A percentile compares a stretch with the other conserved stretches of the same genome.
phyloP scores from a whole-genome alignment of 2,888 invertebrate species.

The Torymus auratus region DNA sequence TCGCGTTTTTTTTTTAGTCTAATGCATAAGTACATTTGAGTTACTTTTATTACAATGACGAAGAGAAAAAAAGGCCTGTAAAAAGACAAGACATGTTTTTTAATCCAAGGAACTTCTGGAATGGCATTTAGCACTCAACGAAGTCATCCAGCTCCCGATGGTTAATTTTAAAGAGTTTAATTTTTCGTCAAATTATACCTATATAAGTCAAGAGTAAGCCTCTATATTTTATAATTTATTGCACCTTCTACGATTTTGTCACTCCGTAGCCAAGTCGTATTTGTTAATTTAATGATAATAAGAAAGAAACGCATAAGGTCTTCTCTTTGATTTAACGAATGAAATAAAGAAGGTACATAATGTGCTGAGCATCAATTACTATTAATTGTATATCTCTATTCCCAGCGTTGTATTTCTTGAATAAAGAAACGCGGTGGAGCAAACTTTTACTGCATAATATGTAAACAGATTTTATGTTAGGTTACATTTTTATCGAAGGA shows the following conservation, averaged over 20 bases:
- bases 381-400: constrained; percentile 46
- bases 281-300: constrained; percentile 42
- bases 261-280: constrained; percentile 20
- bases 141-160: constrained; percentile 44
- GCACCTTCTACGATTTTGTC: constrained; percentile 38
- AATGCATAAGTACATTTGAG: constrained; percentile 22
- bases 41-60: constrained; percentile 48
- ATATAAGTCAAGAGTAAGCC: constrained; percentile 9
- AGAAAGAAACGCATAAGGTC: constrained; percentile 19
- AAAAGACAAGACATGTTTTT: constrained; percentile 35
- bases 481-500: constrained; percentile 54
- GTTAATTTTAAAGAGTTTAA: constrained; percentile 38
- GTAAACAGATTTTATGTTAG: constrained; percentile 55
- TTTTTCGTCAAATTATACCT: constrained; percentile 20
- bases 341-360: constrained; percentile 17
- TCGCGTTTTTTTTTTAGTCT: constrained; percentile 32
- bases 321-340: constrained; percentile 16
- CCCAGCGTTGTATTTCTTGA: constrained; percentile 20
- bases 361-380: constrained; percentile 44
- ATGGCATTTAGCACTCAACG: constrained; percentile 50
- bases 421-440: constrained; percentile 20
- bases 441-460: constrained; percentile 51
- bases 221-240: constrained; percentile 46
- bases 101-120: constrained; percentile 42
- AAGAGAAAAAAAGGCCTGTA: constrained; percentile 38